These are phyloP conservation scores for Hestina assimilis DNA, from an alignment of 1,140 invertebrate species.

Conservation along the genomic window DNA sequence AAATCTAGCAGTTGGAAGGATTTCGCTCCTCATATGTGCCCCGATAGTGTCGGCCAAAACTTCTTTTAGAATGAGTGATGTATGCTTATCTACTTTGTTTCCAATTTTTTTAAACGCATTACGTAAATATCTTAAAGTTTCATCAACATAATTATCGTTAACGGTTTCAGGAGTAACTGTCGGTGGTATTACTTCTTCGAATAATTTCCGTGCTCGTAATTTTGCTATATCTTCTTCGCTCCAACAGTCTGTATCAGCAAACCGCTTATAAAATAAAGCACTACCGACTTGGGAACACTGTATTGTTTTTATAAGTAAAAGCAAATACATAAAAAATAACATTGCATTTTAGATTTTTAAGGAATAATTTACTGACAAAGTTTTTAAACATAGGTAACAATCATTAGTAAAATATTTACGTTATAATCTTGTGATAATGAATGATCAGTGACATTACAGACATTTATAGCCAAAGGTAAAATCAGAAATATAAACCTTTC, in stretches of 20 bases:
- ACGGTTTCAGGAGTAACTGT: conserved; percentile 55
- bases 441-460: no score
- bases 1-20: conserved; percentile 78
- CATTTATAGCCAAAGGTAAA: no score
- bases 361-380: neutral
- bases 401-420: no score
- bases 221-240: conserved; percentile 66
- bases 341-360: conserved; percentile 35
- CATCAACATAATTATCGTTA: conserved; percentile 60
- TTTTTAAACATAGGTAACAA: no score
- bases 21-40: conserved; percentile 78
- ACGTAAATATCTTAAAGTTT: conserved; percentile 77
- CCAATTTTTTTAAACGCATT: conserved; percentile 71
- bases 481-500: no score
- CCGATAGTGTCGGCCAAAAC: conserved; percentile 77
- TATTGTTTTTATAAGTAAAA: conserved; percentile 42
- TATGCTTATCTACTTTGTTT: conserved; percentile 61
- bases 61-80: conserved; percentile 73
- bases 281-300: conserved; percentile 46
- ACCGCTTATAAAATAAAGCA: conserved; percentile 64
- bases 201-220: conserved; percentile 65
- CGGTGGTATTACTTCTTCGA: conserved; percentile 65
- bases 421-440: no score
- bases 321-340: conserved; percentile 50
- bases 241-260: conserved; percentile 62